Evolutionary conservation across 2,888 invertebrate genomes (phyloP).

Genomic region (Lasius platythorax): DNA sequence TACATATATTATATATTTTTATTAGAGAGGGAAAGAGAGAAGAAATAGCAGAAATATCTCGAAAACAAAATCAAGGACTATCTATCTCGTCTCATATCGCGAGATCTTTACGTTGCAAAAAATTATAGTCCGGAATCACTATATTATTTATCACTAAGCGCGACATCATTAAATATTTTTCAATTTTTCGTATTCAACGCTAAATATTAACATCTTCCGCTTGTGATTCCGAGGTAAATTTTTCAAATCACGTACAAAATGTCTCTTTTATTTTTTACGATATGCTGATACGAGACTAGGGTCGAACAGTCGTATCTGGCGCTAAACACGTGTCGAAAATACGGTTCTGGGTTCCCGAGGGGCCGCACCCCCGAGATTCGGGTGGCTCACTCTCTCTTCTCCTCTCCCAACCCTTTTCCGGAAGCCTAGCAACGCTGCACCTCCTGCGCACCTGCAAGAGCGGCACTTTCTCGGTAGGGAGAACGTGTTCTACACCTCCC

Average conservation of each 20-base stretch:
- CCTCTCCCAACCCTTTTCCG: neutral
- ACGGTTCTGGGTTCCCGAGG: neutral
- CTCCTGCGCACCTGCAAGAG: slow-evolving; percentile 48
- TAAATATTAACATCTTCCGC: neutral
- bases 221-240: neutral
- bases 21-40: neutral
- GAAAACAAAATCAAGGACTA: neutral
- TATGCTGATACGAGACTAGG: neutral
- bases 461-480: slow-evolving; percentile 48
- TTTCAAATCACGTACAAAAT: neutral
- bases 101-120: neutral
- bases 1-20: neutral
- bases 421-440: slow-evolving; percentile 42
- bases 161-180: neutral
- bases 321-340: neutral
- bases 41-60: neutral
- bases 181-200: neutral
- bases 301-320: neutral
- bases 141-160: neutral
- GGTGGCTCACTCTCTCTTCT: neutral
- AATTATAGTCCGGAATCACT: neutral
- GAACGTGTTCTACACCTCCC: slow-evolving; percentile 53
- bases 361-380: slow-evolving; percentile 15
- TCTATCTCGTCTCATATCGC: neutral
- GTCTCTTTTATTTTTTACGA: neutral